phyloP scores from a whole-genome alignment of 2,113 vertebrate species.

The Corythoichthys haematopterus region DNA sequence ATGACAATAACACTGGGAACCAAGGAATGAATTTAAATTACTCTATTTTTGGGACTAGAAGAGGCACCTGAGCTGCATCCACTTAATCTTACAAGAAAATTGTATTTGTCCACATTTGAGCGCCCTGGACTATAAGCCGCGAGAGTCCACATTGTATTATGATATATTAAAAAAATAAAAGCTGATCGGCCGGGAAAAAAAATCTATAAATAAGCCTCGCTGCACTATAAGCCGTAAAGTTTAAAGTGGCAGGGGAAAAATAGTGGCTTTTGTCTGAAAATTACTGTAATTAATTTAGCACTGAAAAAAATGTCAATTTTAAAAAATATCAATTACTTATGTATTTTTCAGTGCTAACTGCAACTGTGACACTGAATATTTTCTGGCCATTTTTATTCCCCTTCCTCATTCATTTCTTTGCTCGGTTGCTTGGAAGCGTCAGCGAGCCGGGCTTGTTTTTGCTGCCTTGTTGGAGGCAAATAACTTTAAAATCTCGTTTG shows the following conservation, averaged over 20 bases:
- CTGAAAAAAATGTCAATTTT: background rate
- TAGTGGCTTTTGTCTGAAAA: too few species aligned
- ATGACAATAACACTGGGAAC: background rate
- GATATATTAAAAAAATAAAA: too few species aligned
- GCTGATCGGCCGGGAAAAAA: too few species aligned
- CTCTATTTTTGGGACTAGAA: too few species aligned
- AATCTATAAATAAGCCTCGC: too few species aligned
- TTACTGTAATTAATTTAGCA: background rate
- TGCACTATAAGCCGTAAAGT: too few species aligned
- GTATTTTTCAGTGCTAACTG: background rate
- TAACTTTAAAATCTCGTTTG: constrained; percentile 21
- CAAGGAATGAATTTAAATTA: background rate
- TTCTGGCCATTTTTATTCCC: constrained; percentile 35
- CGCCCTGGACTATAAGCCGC: too few species aligned
- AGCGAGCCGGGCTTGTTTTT: constrained; percentile 47
- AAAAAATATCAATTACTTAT: background rate
- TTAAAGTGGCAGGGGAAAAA: too few species aligned
- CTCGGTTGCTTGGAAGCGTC: constrained; percentile 40
- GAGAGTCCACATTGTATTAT: too few species aligned
- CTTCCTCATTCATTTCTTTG: constrained; percentile 18
- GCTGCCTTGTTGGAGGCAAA: constrained; percentile 60
- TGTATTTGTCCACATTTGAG: too few species aligned
- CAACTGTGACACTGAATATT: constrained; percentile 32
- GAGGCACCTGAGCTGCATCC: too few species aligned
- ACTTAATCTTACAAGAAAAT: too few species aligned